Evolutionary conservation across 1,140 invertebrate genomes (phyloP), one percentile per base, ranked within the genome.

Genomic region (Nilaparvata lugens): DNA sequence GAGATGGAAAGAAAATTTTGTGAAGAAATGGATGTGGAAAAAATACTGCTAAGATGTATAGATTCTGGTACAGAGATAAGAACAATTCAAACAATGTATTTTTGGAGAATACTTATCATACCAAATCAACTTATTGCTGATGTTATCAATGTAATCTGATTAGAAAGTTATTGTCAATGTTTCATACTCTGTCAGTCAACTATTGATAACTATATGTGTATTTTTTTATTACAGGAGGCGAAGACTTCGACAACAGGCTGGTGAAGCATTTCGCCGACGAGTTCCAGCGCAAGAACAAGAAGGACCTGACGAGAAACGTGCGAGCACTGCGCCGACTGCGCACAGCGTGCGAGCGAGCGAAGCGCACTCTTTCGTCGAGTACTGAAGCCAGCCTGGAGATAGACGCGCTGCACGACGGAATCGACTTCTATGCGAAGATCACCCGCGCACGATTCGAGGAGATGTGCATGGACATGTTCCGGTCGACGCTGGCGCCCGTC

Each of bases 231-330:
- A 11, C 14, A 60, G 88, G 87, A 25, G 92, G 91, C 1, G 84
- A 87, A 73, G 85, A 87, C 79, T 92, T 81, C 59, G 82, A 95
- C 68, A 87, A 88, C 69, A 75, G 91, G 42, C 79, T 97, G 76
- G 89, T 96, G 0, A 86, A 88, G 62, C 85, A 93, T 72, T 82
- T 87, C 60, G 78, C 77, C 42, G 75, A 78, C 7, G 77, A 79
- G 65, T 79, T 79, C 62, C 75, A 76, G 59, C 66, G 76, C 4
- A 79, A 78, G 63, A 78, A 71, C 64, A 75, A 74, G 35, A 79
- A 74, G 57, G 78, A 82, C 64, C 64, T 81, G 35, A 73, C 66
- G 23, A 64, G 55, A 0, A 77, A 81, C 60, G 65, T 75, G 0
- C 71, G 77, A 60, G 72, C 78, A 42, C 56, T 79, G 4, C 61